These are phyloP conservation scores for Crotalus horridus DNA, from an alignment of 2,113 vertebrate species.

Conservation along the genomic window DNA sequence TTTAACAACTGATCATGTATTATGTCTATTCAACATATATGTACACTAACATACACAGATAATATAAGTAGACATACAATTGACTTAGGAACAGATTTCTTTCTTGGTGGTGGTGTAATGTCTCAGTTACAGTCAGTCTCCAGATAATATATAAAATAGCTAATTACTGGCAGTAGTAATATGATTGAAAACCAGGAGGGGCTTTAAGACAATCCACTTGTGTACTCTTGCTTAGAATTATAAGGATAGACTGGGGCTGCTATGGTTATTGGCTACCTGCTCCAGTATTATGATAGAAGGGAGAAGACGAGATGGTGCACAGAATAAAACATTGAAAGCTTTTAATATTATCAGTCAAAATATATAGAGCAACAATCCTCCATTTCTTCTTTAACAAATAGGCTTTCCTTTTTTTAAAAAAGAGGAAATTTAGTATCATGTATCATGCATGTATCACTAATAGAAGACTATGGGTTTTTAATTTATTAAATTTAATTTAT, in stretches of 20 bases:
- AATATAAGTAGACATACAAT: not conserved
- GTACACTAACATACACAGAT: not conserved
- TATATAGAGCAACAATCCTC: not conserved
- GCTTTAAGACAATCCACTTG: not conserved
- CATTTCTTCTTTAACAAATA: not conserved
- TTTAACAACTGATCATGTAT: not conserved
- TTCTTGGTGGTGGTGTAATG: not conserved
- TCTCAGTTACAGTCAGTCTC: not conserved
- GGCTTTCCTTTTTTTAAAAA: not conserved
- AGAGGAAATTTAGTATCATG: not conserved
- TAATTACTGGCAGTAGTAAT: not conserved
- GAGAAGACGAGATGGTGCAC: not conserved
- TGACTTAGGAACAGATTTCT: not conserved
- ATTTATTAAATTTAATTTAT: not conserved
- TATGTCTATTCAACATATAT: not conserved
- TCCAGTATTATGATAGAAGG: not conserved
- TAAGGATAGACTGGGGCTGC: not conserved
- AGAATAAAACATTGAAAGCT: not conserved
- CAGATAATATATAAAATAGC: not conserved
- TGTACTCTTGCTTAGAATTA: not conserved
- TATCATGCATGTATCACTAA: not conserved
- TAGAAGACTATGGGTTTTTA: not conserved
- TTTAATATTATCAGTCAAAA: not conserved
- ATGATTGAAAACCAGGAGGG: not conserved
- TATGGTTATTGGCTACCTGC: not conserved